Evolutionary conservation across 2,888 invertebrate species (phyloP).

Genomic region (Cosmia trapezina): DNA sequence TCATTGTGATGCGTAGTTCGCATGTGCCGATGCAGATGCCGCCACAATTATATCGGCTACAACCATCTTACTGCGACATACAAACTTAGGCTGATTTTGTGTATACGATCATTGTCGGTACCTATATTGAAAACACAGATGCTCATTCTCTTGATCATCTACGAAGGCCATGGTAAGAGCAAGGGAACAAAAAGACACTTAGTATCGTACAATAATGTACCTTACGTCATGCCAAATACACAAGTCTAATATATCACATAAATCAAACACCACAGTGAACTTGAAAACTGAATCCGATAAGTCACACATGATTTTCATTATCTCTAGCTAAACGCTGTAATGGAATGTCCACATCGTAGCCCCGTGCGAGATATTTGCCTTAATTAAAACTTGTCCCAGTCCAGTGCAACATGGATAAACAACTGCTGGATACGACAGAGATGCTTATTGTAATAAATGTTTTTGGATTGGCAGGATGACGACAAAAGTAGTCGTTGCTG

Average conservation of each 20-base stretch:
- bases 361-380: slow-evolving; percentile 84
- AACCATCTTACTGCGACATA: too few species aligned
- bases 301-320: slow-evolving; percentile 72
- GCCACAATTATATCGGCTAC: too few species aligned
- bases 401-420: slow-evolving; percentile 67
- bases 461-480: neutral
- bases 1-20: too few species aligned
- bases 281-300: slow-evolving; percentile 49
- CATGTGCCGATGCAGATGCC: too few species aligned
- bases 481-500: neutral
- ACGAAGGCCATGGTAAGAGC: neutral
- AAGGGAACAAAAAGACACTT: neutral
- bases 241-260: slow-evolving; percentile 13
- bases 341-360: slow-evolving; percentile 79
- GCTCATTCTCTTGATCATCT: neutral
- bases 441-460: neutral
- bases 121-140: neutral
- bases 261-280: slow-evolving; percentile 14
- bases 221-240: neutral
- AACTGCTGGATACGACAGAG: slow-evolving; percentile 59
- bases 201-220: neutral
- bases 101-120: neutral
- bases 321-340: slow-evolving; percentile 78
- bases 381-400: slow-evolving; percentile 86
- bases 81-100: neutral